Conservation (phyloP, 2,113 vertebrate genomes). For the Laticauda laticaudata region DNA sequence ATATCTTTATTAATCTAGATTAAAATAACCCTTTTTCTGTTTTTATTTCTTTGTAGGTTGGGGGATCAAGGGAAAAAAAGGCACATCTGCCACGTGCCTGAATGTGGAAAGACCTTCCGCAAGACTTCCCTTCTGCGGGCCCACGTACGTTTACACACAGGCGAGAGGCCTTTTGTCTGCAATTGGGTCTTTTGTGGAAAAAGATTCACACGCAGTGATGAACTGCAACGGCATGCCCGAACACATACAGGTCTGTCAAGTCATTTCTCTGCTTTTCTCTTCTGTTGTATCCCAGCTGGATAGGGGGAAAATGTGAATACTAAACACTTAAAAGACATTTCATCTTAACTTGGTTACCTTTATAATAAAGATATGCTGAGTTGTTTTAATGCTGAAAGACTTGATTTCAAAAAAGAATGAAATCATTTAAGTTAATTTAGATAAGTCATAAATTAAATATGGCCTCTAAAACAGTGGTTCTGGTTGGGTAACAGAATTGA, state of each 20-base stretch:
- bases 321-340: too few relatives aligned
- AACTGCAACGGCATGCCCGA: slow-evolving; percentile 91
- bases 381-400: neutral
- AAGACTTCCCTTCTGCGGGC: slow-evolving; percentile 93
- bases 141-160: slow-evolving; percentile 92
- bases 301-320: neutral
- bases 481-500: too few relatives aligned
- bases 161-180: slow-evolving; percentile 92
- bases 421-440: neutral
- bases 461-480: neutral
- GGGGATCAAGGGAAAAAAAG: slow-evolving; percentile 93
- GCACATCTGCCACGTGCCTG: slow-evolving; percentile 93
- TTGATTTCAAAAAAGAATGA: neutral
- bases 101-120: slow-evolving; percentile 93
- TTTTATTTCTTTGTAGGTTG: slow-evolving; percentile 67
- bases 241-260: slow-evolving; percentile 87
- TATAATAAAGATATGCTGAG: neutral
- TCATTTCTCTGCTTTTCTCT: neutral
- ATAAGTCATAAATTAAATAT: neutral
- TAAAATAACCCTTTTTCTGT: neutral
- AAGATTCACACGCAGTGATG: slow-evolving; percentile 94
- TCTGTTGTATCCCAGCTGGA: neutral
- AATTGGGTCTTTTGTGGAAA: slow-evolving; percentile 97
- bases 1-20: neutral
- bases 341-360: too few relatives aligned